Evolutionary conservation across 2,113 vertebrate species (phyloP).

Genomic region (Probosciger aterrimus): DNA sequence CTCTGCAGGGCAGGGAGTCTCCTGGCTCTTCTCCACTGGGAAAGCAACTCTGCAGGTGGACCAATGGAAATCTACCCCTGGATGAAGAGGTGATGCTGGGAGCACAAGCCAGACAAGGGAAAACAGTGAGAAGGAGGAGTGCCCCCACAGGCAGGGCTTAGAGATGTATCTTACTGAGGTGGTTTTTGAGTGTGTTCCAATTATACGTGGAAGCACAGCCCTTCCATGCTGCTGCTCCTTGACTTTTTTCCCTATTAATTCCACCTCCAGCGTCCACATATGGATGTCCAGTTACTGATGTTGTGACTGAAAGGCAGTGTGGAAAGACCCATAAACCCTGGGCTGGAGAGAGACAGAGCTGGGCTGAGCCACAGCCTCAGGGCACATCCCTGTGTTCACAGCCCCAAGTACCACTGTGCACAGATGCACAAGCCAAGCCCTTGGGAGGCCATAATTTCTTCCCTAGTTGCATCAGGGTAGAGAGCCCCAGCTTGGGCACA

Average conservation of each 20-base stretch:
- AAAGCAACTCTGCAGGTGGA: neutral
- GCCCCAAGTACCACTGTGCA: rapidly evolving
- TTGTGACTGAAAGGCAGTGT: rapidly evolving
- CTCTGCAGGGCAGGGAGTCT: neutral
- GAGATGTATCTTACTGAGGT: no score
- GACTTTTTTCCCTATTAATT: neutral
- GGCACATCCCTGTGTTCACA: no score
- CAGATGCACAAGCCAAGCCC: no score
- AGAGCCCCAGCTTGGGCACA: neutral
- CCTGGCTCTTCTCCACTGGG: neutral
- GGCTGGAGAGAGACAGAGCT: neutral
- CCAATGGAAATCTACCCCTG: neutral
- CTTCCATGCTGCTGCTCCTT: neutral
- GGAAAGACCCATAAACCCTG: neutral
- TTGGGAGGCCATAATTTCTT: rapidly evolving
- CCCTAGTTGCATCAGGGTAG: no score
- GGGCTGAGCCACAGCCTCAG: neutral
- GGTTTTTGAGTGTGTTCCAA: neutral
- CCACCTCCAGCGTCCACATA: rapidly evolving
- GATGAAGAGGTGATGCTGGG: rapidly evolving
- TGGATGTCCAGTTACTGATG: neutral
- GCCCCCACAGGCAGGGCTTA: neutral
- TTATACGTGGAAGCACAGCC: neutral
- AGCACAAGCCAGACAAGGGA: neutral
- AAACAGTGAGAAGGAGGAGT: neutral